phyloP scores from a whole-genome alignment of 37 sponge, comb jelly and placozoan species.

The Eunapius fragilis region DNA sequence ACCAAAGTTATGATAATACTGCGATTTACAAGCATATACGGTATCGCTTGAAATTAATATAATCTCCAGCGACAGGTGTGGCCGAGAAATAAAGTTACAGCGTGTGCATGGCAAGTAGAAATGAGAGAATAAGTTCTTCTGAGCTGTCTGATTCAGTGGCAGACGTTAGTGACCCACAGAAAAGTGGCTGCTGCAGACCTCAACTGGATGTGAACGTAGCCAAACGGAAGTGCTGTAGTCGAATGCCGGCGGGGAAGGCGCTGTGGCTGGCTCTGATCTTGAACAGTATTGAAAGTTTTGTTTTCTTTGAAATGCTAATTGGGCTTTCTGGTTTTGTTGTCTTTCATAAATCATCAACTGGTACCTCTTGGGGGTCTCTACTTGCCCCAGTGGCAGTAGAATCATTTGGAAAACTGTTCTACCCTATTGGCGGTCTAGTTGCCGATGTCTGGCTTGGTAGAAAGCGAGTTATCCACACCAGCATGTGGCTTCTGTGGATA shows the following conservation, averaged over 20 bases:
- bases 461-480: conserved; percentile 37
- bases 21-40: too few species aligned
- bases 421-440: conserved; percentile 44
- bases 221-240: background rate
- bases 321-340: too few species aligned
- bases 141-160: background rate
- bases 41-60: too few species aligned
- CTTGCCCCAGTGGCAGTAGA: background rate
- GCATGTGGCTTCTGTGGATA: conserved; percentile 47
- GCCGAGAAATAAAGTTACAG: background rate
- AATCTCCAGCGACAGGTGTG: too few species aligned
- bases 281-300: background rate
- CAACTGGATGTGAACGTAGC: background rate
- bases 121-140: too few species aligned
- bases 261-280: conserved; percentile 14
- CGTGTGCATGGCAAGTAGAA: background rate
- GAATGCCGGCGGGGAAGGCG: conserved; percentile 34
- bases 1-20: too few species aligned
- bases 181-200: background rate
- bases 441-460: conserved; percentile 50
- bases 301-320: too few species aligned
- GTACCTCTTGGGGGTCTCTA: background rate
- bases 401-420: conserved; percentile 31
- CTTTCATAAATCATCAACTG: background rate
- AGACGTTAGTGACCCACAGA: background rate